These are phyloP conservation scores for Tortricodes alternella DNA, from an alignment of 2,888 invertebrate species.

Conservation along the genomic window DNA sequence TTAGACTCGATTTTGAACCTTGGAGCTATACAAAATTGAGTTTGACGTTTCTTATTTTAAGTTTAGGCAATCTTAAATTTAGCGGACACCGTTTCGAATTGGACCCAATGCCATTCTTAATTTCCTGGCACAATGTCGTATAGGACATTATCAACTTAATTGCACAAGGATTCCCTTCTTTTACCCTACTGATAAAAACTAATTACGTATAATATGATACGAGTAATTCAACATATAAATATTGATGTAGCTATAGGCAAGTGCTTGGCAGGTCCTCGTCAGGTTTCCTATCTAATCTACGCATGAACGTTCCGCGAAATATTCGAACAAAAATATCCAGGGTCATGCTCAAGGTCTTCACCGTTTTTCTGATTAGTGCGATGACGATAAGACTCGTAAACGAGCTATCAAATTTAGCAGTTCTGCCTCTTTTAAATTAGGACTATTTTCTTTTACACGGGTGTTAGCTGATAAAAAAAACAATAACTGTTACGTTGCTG, in stretches of 20 bases:
- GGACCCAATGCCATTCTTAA: conserved; percentile 10
- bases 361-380: conserved; percentile 77
- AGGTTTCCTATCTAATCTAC: conserved; percentile 61
- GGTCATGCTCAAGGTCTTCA: conserved; percentile 79
- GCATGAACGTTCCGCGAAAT: conserved; percentile 69
- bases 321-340: conserved; percentile 80
- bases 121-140: conserved; percentile 24
- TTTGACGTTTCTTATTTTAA: too few species aligned
- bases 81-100: too few species aligned
- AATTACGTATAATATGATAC: conserved; percentile 19
- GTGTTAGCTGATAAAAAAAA: conserved; percentile 52
- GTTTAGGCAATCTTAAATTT: too few species aligned
- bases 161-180: conserved; percentile 12
- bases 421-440: conserved; percentile 47
- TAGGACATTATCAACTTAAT: conserved; percentile 8
- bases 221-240: conserved; percentile 28
- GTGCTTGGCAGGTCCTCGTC: conserved; percentile 55
- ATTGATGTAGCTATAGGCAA: conserved; percentile 37
- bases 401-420: conserved; percentile 50
- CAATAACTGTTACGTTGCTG: conserved; percentile 72
- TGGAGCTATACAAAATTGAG: too few species aligned
- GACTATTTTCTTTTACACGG: conserved; percentile 45
- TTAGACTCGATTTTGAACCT: too few species aligned
- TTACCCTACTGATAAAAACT: conserved; percentile 19
- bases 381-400: conserved; percentile 62